These are phyloP conservation scores for Neodiprion virginianus DNA, from an alignment of 1,140 invertebrate species.

Conservation along the genomic window DNA sequence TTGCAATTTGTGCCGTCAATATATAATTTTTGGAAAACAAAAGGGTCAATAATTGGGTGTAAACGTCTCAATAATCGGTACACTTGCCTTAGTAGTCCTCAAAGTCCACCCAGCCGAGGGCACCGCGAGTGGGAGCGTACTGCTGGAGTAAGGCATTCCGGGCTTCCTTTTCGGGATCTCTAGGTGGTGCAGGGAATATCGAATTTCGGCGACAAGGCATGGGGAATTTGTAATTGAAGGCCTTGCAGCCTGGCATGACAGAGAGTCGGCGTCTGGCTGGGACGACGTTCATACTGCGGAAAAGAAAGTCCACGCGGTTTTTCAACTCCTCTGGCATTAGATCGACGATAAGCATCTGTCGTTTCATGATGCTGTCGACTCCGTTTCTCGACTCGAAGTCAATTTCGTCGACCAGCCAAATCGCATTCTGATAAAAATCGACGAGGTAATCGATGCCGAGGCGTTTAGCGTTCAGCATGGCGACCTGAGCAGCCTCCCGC, in stretches of 20 bases:
- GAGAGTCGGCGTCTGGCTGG: conserved; percentile 41
- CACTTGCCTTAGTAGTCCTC: conserved; percentile 25
- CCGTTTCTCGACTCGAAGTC: conserved; percentile 34
- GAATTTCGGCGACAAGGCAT: conserved; percentile 37
- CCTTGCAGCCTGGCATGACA: conserved; percentile 50
- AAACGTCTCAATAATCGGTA: too few relatives aligned
- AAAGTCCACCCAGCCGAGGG: conserved; percentile 43
- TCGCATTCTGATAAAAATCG: conserved; percentile 43
- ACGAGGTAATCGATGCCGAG: conserved; percentile 39
- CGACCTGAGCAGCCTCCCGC: conserved; percentile 37
- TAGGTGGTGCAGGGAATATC: conserved; percentile 30
- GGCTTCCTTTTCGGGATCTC: conserved; percentile 31
- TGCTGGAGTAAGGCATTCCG: conserved; percentile 30
- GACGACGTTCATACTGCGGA: conserved; percentile 43
- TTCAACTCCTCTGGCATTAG: conserved; percentile 45
- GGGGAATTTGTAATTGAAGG: conserved; percentile 39
- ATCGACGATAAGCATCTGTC: conserved; percentile 39
- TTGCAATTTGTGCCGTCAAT: too few relatives aligned
- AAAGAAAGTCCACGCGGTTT: conserved; percentile 35
- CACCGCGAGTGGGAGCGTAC: conserved; percentile 29
- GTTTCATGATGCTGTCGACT: conserved; percentile 33
- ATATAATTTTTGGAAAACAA: too few relatives aligned
- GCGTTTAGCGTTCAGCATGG: conserved; percentile 35
- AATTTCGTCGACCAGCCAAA: conserved; percentile 35
- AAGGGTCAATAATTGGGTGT: too few relatives aligned